These are phyloP conservation scores for Numida meleagris DNA, from an alignment of 2,113 vertebrate genomes.

Conservation along the genomic window DNA sequence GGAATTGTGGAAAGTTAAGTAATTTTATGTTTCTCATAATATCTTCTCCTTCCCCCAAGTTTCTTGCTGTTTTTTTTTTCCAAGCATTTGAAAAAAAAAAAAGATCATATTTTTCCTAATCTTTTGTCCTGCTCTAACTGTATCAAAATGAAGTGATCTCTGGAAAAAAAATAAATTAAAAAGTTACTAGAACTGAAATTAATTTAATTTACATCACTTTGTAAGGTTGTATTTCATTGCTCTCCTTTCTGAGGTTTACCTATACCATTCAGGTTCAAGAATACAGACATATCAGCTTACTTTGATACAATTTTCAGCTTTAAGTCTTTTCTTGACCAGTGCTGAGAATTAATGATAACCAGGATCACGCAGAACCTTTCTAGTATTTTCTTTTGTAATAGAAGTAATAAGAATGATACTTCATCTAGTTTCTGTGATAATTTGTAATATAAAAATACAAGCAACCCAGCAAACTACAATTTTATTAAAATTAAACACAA, in stretches of 20 bases:
- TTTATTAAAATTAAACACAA: neutral
- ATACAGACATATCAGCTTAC: neutral
- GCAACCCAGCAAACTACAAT: neutral
- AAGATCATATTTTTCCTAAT: rapidly evolving
- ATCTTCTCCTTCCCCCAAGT: rapidly evolving
- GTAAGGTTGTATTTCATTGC: neutral
- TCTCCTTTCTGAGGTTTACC: neutral
- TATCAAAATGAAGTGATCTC: neutral
- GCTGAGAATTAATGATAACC: neutral
- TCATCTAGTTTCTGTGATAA: neutral
- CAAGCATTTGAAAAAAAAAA: neutral
- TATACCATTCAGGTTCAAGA: neutral
- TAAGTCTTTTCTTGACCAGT: neutral
- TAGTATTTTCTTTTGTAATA: neutral
- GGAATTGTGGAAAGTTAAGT: neutral
- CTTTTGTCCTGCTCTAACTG: neutral
- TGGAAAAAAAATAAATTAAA: neutral
- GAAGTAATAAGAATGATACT: neutral
- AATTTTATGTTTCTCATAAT: neutral
- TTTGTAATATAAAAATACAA: neutral
- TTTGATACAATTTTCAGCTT: neutral
- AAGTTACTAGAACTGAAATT: neutral
- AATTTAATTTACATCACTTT: neutral
- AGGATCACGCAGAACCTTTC: neutral
- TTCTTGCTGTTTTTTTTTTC: neutral